Conservation (phyloP, 2,797 vertebrate genomes). For the Oreochromis grahami region DNA sequence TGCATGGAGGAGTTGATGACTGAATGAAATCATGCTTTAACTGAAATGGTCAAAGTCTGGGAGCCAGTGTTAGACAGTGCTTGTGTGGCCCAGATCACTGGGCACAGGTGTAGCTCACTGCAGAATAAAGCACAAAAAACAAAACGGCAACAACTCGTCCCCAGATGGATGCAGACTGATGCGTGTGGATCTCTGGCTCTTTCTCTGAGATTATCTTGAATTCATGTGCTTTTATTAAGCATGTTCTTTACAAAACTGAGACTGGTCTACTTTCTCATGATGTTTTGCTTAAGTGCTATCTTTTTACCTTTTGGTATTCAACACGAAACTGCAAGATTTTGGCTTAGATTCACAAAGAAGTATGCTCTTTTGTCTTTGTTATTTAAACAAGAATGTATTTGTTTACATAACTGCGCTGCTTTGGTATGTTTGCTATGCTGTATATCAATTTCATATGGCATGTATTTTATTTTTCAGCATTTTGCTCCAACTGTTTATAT, state of each 20-base stretch:
- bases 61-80: neutral
- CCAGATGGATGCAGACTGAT: neutral
- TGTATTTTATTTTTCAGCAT: neutral
- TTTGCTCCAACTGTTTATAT: neutral
- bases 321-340: rapidly evolving
- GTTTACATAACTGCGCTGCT: neutral
- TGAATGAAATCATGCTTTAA: rapidly evolving
- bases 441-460: neutral
- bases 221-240: too few relatives aligned
- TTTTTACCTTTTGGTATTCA: neutral
- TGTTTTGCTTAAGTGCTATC: too few relatives aligned
- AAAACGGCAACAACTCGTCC: neutral
- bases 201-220: neutral
- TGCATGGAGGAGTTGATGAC: neutral
- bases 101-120: neutral
- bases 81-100: neutral
- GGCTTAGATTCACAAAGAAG: neutral
- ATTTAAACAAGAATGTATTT: neutral
- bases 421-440: neutral
- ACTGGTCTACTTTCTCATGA: neutral
- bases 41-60: neutral
- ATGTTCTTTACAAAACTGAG: too few relatives aligned
- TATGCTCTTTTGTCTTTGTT: neutral
- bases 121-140: neutral
- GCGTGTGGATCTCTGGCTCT: neutral